These are phyloP conservation scores for Brachionus rubens DNA, from an alignment of 1,140 invertebrate genomes.

Conservation along the genomic window DNA sequence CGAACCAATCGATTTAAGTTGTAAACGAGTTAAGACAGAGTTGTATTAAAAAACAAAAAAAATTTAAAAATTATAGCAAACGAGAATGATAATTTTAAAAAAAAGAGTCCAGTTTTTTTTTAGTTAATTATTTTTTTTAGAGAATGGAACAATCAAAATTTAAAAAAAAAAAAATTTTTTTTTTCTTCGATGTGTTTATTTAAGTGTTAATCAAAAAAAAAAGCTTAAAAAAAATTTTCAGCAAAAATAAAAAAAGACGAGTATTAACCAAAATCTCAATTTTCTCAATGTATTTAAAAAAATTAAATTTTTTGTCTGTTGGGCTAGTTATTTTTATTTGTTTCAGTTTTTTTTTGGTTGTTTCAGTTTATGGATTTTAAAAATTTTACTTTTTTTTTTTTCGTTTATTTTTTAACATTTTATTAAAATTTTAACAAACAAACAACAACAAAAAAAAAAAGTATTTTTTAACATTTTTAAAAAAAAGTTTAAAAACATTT, in stretches of 20 bases:
- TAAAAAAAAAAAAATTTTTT: not conserved
- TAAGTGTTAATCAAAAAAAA: constrained; percentile 29
- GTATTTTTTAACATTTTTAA: constrained; percentile 26
- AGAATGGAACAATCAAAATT: not conserved
- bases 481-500: constrained; percentile 34
- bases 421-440: too few species aligned
- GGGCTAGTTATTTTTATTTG: not conserved
- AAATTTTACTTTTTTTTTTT: constrained; percentile 19
- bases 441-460: too few species aligned
- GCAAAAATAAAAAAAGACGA: too few species aligned
- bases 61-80: not conserved
- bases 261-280: too few species aligned
- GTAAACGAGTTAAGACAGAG: constrained; percentile 45
- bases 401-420: too few species aligned
- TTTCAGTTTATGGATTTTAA: not conserved
- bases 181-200: not conserved
- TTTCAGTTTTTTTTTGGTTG: constrained; percentile 12
- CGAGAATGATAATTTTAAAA: not conserved
- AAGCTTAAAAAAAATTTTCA: constrained; percentile 14
- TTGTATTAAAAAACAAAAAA: constrained; percentile 22
- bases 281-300: not conserved
- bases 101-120: not conserved
- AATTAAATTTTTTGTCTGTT: not conserved
- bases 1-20: constrained; percentile 41
- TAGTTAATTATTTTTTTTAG: constrained; percentile 39